Evolutionary conservation across 2,113 vertebrate species (phyloP).

Genomic region (Eonycteris spelaea): DNA sequence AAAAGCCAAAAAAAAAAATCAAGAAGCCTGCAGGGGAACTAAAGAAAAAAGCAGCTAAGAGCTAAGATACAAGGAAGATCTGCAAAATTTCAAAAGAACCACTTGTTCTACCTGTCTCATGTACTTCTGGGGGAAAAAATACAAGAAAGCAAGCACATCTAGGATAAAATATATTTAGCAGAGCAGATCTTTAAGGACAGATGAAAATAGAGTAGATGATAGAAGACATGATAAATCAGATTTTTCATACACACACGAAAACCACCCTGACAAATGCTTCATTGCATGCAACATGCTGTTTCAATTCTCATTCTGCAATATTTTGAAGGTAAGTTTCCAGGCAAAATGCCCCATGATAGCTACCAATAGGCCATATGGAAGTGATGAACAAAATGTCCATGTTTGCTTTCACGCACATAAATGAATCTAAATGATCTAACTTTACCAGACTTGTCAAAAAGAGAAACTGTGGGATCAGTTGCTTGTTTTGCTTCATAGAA

Average conservation of each 20-base stretch:
- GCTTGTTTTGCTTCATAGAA: background rate
- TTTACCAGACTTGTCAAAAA: conserved; percentile 7
- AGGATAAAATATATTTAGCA: background rate
- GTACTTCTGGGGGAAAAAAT: background rate
- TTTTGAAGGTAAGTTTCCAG: conserved; percentile 22
- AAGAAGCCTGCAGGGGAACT: background rate
- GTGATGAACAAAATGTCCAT: background rate
- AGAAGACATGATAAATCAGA: background rate
- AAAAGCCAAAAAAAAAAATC: conserved; percentile 27
- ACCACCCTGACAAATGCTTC: background rate
- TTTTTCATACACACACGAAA: conserved; percentile 8
- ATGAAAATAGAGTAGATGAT: background rate
- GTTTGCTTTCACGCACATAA: background rate
- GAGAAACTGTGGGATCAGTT: background rate
- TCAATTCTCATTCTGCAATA: background rate
- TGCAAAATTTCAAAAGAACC: background rate
- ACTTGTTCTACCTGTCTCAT: background rate
- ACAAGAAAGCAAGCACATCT: background rate
- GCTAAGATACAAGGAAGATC: background rate
- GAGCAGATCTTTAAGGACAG: background rate
- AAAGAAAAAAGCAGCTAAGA: background rate
- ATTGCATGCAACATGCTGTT: background rate
- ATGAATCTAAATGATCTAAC: conserved; percentile 4
- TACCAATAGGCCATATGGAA: background rate
- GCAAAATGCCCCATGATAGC: background rate